Percentiles rank a stretch among this genome's conserved stretches.
Conservation (phyloP, 2,888 invertebrate genomes). For the Pseudolycoriella hygida region DNA sequence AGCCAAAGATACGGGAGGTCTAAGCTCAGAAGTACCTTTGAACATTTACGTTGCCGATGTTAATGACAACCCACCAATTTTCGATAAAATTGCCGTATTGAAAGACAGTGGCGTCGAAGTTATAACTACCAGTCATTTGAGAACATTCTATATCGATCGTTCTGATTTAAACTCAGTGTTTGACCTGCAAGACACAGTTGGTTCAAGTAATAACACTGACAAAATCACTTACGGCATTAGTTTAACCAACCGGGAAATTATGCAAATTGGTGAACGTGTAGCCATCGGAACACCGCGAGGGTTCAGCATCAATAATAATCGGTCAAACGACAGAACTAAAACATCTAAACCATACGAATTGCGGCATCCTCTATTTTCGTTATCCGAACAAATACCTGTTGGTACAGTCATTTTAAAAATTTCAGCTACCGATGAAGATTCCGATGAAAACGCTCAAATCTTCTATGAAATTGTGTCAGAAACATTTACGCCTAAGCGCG, state of each 20-base stretch:
- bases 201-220: slow-evolving; percentile 14
- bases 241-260: slow-evolving; percentile 2
- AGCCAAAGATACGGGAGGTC: slow-evolving; percentile 58
- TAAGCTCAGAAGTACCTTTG: slow-evolving; percentile 54
- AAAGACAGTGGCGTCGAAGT: slow-evolving; percentile 48
- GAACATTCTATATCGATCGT: slow-evolving; percentile 27
- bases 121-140: slow-evolving; percentile 36
- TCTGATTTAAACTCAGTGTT: neutral
- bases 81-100: slow-evolving; percentile 50
- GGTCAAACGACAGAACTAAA: slow-evolving; percentile 26
- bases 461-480: slow-evolving; percentile 54
- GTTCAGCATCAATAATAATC: slow-evolving; percentile 11
- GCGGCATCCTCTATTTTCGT: slow-evolving; percentile 41
- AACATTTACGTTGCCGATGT: slow-evolving; percentile 55
- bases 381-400: slow-evolving; percentile 54
- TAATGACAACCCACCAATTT: slow-evolving; percentile 63
- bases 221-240: neutral
- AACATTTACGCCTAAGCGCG: slow-evolving; percentile 34
- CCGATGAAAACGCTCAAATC: slow-evolving; percentile 48
- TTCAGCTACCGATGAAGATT: slow-evolving; percentile 54
- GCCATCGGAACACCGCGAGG: slow-evolving; percentile 6
- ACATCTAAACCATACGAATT: slow-evolving; percentile 13
- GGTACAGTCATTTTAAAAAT: slow-evolving; percentile 51
- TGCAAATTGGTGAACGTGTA: slow-evolving; percentile 2
- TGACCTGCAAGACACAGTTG: neutral